phyloP scores from a whole-genome alignment of 2,888 invertebrate genomes.

The Acleris literana region DNA sequence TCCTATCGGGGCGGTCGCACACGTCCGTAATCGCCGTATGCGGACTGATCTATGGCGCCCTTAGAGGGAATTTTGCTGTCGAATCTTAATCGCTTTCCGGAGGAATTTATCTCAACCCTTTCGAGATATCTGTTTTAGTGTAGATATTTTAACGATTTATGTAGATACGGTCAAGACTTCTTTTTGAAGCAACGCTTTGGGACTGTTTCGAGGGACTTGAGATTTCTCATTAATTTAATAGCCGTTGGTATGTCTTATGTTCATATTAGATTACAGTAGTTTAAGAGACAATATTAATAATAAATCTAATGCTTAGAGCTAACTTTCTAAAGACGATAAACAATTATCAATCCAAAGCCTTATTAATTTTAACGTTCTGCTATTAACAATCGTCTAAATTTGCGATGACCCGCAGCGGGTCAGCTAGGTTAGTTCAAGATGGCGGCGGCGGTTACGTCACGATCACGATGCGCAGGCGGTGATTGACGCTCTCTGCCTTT shows the following conservation, averaged over 20 bases:
- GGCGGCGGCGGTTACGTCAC: constrained; percentile 53
- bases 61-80: constrained; percentile 72
- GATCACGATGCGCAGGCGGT: constrained; percentile 55
- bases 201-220: neutral
- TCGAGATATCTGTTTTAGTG: constrained; percentile 54
- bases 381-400: constrained; percentile 3
- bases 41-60: constrained; percentile 68
- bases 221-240: neutral
- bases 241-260: too few species aligned
- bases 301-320: neutral
- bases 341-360: neutral
- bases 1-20: constrained; percentile 68
- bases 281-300: too few species aligned
- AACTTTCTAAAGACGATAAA: neutral
- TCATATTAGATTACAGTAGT: too few species aligned
- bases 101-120: constrained; percentile 72
- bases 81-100: constrained; percentile 70
- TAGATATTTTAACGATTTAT: constrained; percentile 45
- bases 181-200: neutral
- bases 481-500: constrained; percentile 68
- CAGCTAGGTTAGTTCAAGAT: constrained; percentile 52
- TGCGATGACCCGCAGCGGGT: constrained; percentile 30
- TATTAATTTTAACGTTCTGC: neutral
- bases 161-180: constrained; percentile 28
- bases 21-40: constrained; percentile 70